phyloP scores from a whole-genome alignment of 2,888 invertebrate genomes.

The Acanthosoma haemorrhoidale region DNA sequence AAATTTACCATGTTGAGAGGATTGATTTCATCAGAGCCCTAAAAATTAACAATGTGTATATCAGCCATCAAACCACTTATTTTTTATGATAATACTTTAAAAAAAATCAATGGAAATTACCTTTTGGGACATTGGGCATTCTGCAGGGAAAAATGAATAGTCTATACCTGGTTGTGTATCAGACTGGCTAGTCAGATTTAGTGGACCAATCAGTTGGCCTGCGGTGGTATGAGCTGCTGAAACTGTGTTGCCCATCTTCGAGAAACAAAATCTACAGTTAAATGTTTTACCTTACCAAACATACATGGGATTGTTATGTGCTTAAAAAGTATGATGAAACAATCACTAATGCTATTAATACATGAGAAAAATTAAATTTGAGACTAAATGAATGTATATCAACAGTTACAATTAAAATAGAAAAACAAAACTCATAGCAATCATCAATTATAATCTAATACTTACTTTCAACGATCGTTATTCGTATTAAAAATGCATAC shows the following conservation, averaged over 20 bases:
- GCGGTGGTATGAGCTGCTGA: constrained; percentile 55
- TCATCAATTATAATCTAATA: too few species aligned
- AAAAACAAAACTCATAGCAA: too few species aligned
- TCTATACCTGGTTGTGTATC: constrained; percentile 23
- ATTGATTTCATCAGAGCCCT: constrained; percentile 58
- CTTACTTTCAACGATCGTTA: too few species aligned
- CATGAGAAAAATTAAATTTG: neutral
- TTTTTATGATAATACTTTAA: too few species aligned
- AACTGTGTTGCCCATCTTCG: constrained; percentile 56
- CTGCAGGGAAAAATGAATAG: constrained; percentile 53
- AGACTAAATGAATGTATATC: too few species aligned
- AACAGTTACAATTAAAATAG: too few species aligned
- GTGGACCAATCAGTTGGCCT: constrained; percentile 49
- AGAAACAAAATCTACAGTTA: too few species aligned
- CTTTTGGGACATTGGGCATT: constrained; percentile 74
- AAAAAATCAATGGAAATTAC: too few species aligned
- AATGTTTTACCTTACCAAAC: too few species aligned
- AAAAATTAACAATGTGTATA: constrained; percentile 38
- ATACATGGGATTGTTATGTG: too few species aligned
- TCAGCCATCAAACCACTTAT: too few species aligned
- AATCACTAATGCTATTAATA: neutral
- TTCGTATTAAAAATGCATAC: too few species aligned
- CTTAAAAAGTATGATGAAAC: neutral
- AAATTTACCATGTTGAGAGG: constrained; percentile 72
- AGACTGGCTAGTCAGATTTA: constrained; percentile 24